These are phyloP conservation scores for Adelphocoris suturalis DNA, from an alignment of 2,888 invertebrate species.

Conservation along the genomic window DNA sequence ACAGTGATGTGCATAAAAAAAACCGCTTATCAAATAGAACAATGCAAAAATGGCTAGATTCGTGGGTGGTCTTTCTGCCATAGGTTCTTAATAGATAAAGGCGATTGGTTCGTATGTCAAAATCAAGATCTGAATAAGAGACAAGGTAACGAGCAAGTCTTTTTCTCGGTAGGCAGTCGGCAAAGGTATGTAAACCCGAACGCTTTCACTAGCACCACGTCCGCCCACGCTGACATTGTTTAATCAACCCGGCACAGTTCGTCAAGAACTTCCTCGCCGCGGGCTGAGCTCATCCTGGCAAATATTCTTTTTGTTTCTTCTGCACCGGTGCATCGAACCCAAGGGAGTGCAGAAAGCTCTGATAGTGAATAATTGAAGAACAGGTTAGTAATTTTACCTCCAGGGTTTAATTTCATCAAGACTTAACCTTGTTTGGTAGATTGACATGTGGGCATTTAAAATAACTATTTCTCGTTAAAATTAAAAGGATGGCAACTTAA, in stretches of 20 bases:
- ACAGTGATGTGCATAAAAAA: too few relatives aligned
- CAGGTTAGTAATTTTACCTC: background rate
- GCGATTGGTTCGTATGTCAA: background rate
- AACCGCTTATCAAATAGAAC: too few relatives aligned
- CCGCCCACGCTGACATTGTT: slow-evolving; percentile 42
- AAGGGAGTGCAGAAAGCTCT: background rate
- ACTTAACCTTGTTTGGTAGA: background rate
- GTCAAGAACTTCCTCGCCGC: background rate
- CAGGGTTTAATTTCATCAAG: slow-evolving; percentile 3
- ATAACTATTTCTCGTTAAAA: background rate
- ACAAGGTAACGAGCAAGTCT: slow-evolving; percentile 27
- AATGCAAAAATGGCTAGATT: background rate
- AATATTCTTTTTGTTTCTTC: background rate
- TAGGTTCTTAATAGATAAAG: background rate
- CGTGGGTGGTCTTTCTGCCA: background rate
- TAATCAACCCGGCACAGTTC: slow-evolving; percentile 43
- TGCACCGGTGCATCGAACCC: background rate
- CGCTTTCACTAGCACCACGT: slow-evolving; percentile 32
- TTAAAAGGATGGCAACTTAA: background rate
- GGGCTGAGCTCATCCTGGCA: background rate
- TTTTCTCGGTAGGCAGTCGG: slow-evolving; percentile 18
- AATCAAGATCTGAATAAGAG: background rate
- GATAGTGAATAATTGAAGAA: background rate
- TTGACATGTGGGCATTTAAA: background rate
- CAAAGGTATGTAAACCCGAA: background rate